A percentile compares a stretch with the other conserved stretches of the same genome.
Evolutionary conservation across 2,888 invertebrate genomes (phyloP).

Genomic region (Eucera pruinosa): DNA sequence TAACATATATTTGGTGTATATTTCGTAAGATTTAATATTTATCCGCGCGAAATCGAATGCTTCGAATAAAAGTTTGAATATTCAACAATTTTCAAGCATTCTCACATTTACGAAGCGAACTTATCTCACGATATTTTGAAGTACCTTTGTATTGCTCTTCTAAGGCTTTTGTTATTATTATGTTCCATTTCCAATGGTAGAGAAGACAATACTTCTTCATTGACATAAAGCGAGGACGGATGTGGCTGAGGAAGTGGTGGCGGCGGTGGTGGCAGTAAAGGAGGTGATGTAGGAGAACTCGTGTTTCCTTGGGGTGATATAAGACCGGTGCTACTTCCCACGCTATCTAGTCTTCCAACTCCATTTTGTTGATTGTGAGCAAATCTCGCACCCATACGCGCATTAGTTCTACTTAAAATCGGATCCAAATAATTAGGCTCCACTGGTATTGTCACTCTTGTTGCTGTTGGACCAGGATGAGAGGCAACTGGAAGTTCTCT

Average conservation of each 20-base stretch:
- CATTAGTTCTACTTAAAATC: conserved; percentile 78
- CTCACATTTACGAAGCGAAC: too few species aligned
- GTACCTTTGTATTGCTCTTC: conserved; percentile 80
- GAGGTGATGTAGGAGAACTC: conserved; percentile 83
- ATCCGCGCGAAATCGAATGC: too few species aligned
- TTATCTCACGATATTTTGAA: too few species aligned
- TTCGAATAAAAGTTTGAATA: too few species aligned
- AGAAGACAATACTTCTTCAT: conserved; percentile 80
- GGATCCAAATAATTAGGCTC: conserved; percentile 86
- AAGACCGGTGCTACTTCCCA: conserved; percentile 84
- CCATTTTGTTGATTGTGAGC: conserved; percentile 80
- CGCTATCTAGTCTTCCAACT: conserved; percentile 80
- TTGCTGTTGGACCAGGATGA: conserved; percentile 83
- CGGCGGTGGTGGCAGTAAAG: conserved; percentile 75
- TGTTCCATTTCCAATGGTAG: conserved; percentile 82
- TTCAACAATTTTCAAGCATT: too few species aligned
- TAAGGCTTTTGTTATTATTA: conserved; percentile 85
- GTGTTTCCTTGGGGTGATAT: conserved; percentile 83
- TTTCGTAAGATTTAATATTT: too few species aligned
- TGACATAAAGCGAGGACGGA: conserved; percentile 82
- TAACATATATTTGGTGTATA: too few species aligned
- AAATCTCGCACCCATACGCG: conserved; percentile 74
- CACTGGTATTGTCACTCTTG: conserved; percentile 82
- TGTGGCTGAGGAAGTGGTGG: conserved; percentile 79
- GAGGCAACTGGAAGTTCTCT: conserved; percentile 81